Evolutionary conservation across 2,797 vertebrate species (phyloP).

Genomic region (Urosaurus nigricauda): DNA sequence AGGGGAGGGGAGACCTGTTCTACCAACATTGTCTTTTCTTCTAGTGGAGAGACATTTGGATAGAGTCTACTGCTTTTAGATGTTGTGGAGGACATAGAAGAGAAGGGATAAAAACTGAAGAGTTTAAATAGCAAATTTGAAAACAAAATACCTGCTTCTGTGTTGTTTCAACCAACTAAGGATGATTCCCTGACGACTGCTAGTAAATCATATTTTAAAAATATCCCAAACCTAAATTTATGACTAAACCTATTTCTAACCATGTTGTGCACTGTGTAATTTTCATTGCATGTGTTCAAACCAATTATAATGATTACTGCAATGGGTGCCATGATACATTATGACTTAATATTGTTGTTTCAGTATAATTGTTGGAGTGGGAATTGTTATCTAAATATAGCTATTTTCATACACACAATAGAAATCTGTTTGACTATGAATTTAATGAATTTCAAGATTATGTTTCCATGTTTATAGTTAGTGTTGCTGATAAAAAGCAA

Average conservation of each 20-base stretch:
- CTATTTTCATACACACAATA: neutral
- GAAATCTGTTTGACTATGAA: neutral
- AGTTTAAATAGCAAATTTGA: conserved; percentile 6
- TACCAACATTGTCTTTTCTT: neutral
- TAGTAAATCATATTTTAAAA: neutral
- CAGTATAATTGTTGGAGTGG: conserved; percentile 34
- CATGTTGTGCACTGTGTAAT: neutral
- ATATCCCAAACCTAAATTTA: neutral
- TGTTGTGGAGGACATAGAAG: conserved; percentile 11
- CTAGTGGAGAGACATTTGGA: neutral
- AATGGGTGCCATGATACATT: conserved; percentile 7
- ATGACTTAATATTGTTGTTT: conserved; percentile 30
- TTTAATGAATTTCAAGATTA: neutral
- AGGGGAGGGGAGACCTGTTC: neutral
- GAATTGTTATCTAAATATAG: conserved; percentile 31
- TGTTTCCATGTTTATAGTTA: conserved; percentile 11
- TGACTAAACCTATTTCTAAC: neutral
- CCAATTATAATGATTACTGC: neutral
- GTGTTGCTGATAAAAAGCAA: conserved; percentile 3
- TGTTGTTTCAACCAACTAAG: neutral
- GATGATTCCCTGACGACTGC: neutral
- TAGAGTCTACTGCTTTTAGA: conserved; percentile 1
- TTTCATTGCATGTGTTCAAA: neutral
- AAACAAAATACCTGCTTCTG: neutral
- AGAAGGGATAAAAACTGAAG: conserved; percentile 14